Evolutionary conservation across 2,113 vertebrate species (phyloP), one percentile per base, ranked within the genome.

Genomic region (Nannobrachium achirus): DNA sequence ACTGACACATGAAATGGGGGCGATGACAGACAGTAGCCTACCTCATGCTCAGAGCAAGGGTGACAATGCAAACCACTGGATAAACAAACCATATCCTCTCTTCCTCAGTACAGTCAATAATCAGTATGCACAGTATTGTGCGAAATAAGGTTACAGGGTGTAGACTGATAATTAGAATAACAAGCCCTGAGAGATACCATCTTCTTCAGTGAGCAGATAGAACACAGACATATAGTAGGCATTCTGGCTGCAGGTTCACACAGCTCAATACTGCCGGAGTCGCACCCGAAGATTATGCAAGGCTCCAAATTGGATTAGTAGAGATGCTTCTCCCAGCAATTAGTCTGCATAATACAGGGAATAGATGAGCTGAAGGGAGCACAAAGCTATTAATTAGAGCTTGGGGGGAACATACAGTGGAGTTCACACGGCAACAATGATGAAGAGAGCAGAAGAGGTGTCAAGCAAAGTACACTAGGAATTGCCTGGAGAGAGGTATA

Each of bases 251-350:
- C 68, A 69, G 66, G 60, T 76, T 83, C 69, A 58, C 63, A 78
- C 69, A 71, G 52, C 64, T 63, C 73, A 56, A 71, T 73, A 62
- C 76, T 10, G 63, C 69, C 64, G 1, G 60, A 77, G 72, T 75
- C 41, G 3, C 71, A 79, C 45, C 71, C 64, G 56, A 56, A 82
- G 76, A 89, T 83, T 78, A 82, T 72, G 74, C 76, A 64, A 19
- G 51, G 10, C 62, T 83, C 69, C 66, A 83, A 83, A 86, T 86
- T 84, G 82, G 82, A 86, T 88, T 89, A 89, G 48, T 53, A 40
- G 57, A 79, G 76, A 81, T 69, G 63, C 52, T 73, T 73, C 64
- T 80, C 74, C 67, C 69, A 49, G 73, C 74, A 86, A 85, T 86
- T 83, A 82, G 78, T 85, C 62, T 45, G 67, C 14, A 8, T 33